phyloP scores from a whole-genome alignment of 2,888 invertebrate species.

The Beris chalybata region DNA sequence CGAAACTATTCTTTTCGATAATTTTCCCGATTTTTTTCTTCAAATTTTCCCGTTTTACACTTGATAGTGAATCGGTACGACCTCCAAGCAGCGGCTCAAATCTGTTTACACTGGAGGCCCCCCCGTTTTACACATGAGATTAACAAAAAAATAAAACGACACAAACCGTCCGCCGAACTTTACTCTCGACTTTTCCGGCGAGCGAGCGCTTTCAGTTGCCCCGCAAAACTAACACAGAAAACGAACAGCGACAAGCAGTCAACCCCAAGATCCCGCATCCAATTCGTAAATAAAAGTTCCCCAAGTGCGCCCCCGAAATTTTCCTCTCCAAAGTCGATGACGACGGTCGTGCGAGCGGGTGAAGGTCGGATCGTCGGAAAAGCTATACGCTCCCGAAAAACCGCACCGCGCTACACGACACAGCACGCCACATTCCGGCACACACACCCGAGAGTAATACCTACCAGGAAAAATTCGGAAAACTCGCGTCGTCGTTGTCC shows the following conservation, averaged over 20 bases:
- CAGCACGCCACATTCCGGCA: constrained; percentile 5
- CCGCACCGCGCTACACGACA: no score
- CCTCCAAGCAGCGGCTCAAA: constrained; percentile 19
- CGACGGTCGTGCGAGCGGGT: constrained; percentile 4
- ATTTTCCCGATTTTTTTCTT: no score
- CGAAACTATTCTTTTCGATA: no score
- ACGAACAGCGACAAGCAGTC: neutral
- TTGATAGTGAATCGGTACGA: constrained; percentile 9
- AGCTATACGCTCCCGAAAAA: constrained; percentile 1
- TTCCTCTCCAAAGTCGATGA: constrained; percentile 11
- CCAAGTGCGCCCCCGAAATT: constrained; percentile 9
- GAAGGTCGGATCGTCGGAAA: constrained; percentile 30
- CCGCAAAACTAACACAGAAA: constrained; percentile 29
- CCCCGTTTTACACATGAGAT: constrained; percentile 5
- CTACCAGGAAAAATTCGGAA: no score
- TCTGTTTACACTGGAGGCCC: constrained; percentile 21
- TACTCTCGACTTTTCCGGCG: constrained; percentile 18
- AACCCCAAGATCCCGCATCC: constrained; percentile 1
- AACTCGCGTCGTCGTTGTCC: no score
- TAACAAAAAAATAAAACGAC: constrained; percentile 7
- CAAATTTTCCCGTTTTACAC: neutral
- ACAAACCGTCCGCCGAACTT: constrained; percentile 23
- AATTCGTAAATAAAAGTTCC: constrained; percentile 8
- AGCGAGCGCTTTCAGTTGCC: constrained; percentile 29
- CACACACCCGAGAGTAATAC: neutral